Conservation (phyloP, 2,888 invertebrate genomes). For the Hymenopus coronatus region DNA sequence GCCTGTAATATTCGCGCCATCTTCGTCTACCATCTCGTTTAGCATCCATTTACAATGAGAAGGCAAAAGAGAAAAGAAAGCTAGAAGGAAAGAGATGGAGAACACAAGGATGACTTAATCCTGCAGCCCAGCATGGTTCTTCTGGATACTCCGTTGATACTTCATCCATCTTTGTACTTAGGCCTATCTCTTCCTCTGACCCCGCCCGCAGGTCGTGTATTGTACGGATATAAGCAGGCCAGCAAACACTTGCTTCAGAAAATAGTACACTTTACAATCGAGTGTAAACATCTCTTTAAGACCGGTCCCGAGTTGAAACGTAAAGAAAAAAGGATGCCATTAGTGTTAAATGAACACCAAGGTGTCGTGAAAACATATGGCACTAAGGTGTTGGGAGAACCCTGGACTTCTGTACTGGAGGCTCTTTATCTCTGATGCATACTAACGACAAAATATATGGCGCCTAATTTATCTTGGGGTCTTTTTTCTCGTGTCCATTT, state of each 20-base stretch:
- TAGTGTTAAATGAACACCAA: not conserved
- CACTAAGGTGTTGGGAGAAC: not conserved
- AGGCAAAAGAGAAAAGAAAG: not conserved
- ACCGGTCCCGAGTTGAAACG: not conserved
- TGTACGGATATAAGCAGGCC: not conserved
- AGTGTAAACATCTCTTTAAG: not conserved
- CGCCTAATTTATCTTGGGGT: no score
- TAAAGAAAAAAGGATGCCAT: not conserved
- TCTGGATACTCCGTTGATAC: constrained; percentile 3
- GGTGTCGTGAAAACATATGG: not conserved
- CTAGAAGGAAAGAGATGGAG: not conserved
- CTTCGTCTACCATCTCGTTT: not conserved
- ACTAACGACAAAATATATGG: no score
- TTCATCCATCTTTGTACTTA: constrained; percentile 16
- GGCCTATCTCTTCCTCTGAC: not conserved
- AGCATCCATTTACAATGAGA: constrained; percentile 13
- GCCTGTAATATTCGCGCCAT: not conserved
- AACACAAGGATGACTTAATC: constrained; percentile 12
- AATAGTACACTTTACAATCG: not conserved
- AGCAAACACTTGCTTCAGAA: not conserved
- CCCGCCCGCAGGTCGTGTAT: not conserved
- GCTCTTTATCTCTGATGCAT: not conserved
- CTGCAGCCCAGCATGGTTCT: constrained; percentile 20
- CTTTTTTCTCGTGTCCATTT: no score
- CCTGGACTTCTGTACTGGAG: not conserved